A percentile compares a stretch with the other conserved stretches of the same genome.
These are phyloP conservation scores for Ophion costatus DNA, from an alignment of 2,888 invertebrate species.

Conservation along the genomic window DNA sequence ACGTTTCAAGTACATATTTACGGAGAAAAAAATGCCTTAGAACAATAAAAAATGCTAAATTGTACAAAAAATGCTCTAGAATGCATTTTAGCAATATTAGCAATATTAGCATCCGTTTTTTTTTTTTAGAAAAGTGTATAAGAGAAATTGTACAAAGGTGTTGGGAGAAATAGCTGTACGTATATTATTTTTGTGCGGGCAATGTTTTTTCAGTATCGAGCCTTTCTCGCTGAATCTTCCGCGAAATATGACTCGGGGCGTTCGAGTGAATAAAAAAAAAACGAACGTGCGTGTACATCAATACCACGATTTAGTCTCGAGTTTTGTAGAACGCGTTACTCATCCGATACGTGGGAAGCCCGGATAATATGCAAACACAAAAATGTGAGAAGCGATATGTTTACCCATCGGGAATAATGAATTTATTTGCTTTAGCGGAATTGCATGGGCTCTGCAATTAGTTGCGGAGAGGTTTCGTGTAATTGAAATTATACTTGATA, in stretches of 20 bases:
- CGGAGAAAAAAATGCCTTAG: not conserved
- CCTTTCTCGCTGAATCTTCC: constrained; percentile 24
- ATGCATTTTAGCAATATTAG: too few species aligned
- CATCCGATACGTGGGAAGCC: constrained; percentile 37
- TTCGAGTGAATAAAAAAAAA: constrained; percentile 28
- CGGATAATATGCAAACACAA: constrained; percentile 15
- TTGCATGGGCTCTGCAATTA: constrained; percentile 3
- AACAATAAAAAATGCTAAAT: not conserved
- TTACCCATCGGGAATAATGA: constrained; percentile 27
- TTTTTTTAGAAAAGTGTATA: not conserved
- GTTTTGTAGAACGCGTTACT: constrained; percentile 31
- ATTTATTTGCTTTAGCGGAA: constrained; percentile 16
- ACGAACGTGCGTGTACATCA: not conserved
- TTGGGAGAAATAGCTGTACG: constrained; percentile 1
- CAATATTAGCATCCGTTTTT: not conserved
- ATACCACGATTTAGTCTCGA: constrained; percentile 39
- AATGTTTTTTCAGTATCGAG: constrained; percentile 37
- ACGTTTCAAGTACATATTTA: not conserved
- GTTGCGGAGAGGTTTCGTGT: not conserved
- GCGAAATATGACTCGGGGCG: constrained; percentile 29
- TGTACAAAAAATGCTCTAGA: not conserved
- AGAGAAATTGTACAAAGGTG: not conserved
- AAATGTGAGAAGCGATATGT: constrained; percentile 29
- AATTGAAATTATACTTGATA: constrained; percentile 3
- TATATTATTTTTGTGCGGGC: constrained; percentile 17